A percentile compares a stretch with the other conserved stretches of the same genome.
These are phyloP conservation scores for Napeogenes inachia DNA, from an alignment of 2,888 invertebrate genomes.

Conservation along the genomic window DNA sequence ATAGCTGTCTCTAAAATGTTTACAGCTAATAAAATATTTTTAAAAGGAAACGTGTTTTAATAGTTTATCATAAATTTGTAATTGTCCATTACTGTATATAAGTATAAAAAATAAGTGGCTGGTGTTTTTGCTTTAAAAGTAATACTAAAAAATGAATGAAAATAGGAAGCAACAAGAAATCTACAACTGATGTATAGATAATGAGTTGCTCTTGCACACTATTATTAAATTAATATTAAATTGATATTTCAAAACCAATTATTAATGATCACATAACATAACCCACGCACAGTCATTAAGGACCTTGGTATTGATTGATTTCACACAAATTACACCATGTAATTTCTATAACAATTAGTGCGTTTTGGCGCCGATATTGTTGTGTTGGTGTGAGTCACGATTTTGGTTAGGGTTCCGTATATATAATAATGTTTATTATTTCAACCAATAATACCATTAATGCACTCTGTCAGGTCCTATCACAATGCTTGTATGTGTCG, in stretches of 20 bases:
- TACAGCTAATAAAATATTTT: too few relatives aligned
- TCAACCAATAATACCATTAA: too few relatives aligned
- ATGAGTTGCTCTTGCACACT: constrained; percentile 11
- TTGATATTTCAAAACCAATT: constrained; percentile 40
- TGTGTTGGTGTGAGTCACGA: constrained; percentile 16
- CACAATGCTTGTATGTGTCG: too few relatives aligned
- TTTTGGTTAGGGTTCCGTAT: neutral
- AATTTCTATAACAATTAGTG: constrained; percentile 40
- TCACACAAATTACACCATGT: constrained; percentile 35
- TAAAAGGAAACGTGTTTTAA: too few relatives aligned
- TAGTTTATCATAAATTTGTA: too few relatives aligned
- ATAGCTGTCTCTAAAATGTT: too few relatives aligned
- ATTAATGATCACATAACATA: constrained; percentile 39
- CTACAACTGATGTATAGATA: neutral
- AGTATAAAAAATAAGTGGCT: too few relatives aligned
- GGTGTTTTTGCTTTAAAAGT: too few relatives aligned
- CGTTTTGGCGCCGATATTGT: constrained; percentile 18
- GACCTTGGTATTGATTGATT: constrained; percentile 38
- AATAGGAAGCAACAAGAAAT: too few relatives aligned
- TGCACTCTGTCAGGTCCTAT: too few relatives aligned
- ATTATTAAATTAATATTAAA: constrained; percentile 31
- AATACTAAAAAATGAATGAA: too few relatives aligned
- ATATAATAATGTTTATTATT: neutral
- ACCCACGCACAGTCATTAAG: constrained; percentile 34
- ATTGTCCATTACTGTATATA: too few relatives aligned